Base-by-base conservation (phyloP, 2,888 invertebrate species). In the Oxystoma pomonae region DNA sequence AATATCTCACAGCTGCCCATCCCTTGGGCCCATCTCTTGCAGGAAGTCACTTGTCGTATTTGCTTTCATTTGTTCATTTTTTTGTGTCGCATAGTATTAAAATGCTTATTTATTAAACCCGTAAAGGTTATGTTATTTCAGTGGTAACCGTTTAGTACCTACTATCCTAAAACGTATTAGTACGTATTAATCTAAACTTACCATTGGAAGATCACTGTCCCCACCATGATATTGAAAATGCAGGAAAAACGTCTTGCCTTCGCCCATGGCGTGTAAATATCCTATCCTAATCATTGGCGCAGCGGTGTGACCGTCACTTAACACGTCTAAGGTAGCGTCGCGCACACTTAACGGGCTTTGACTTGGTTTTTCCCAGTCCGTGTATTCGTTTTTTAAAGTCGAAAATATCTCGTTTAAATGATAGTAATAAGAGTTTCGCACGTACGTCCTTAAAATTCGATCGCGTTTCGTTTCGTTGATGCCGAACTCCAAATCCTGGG, bases 341-440 rank as follows among this genome's bases (percentile, higher is more conserved):
- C 92, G 88, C 69, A 93, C 92, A 78, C 90, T 91, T 76, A 91
- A 84, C 68, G 94, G 92, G 79, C 92, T 92, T 74, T 93, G 90
- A 70, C 92, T 90, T 1, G 92, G 91, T 73, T 90, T 87, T 80
- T 92, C 94, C 96, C 97, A 97, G 80, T 97, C 96, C 65, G 96
- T 96, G 81, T 98, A 98, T 81, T 97, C 96, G 80, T 97, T 96
- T 79, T 85, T 85, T 72, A 97, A 84, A 60, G 96, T 95, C 60
- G 96, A 94, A 81, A 94, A 93, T 76, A 94, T 94, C 83, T 97
- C 96, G 81, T 94, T 95, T 72, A 96, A 86, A 81, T 98, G 97
- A 82, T 91, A 98, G 77, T 92, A 91, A 82, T 93, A 98, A 63
- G 96, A 90, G 83, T 98, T 98, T 69, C 96, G 87, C 67, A 97